A percentile compares a stretch with the other conserved stretches of the same genome.
Conservation (phyloP, 2,888 invertebrate species). For the Crossocerus cetratus region DNA sequence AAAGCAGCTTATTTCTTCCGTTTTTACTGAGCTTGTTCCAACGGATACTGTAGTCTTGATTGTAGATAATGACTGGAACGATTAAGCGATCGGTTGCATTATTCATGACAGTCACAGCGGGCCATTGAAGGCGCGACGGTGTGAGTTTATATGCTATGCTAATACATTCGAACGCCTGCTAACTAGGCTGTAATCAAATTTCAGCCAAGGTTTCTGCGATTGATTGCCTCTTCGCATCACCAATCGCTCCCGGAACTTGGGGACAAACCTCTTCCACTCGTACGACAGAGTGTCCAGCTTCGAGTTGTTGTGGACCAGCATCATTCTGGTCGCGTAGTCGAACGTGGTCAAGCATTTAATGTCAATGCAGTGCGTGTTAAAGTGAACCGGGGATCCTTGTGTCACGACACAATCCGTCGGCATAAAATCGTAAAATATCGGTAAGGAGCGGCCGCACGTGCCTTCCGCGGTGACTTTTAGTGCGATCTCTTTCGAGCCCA, state of each 20-base stretch:
- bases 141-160: no score
- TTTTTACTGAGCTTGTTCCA: no score
- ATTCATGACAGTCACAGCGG: no score
- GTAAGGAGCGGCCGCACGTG: background rate
- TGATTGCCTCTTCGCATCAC: no score
- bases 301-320: slow-evolving; percentile 75
- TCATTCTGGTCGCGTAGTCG: slow-evolving; percentile 67
- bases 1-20: no score
- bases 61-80: slow-evolving; percentile 57
- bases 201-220: no score
- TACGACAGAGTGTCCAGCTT: slow-evolving; percentile 70
- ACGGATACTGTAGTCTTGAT: no score
- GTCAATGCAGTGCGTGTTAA: slow-evolving; percentile 72
- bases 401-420: background rate
- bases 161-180: no score
- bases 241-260: background rate
- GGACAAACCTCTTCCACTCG: slow-evolving; percentile 72
- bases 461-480: slow-evolving; percentile 37
- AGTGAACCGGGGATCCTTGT: slow-evolving; percentile 52
- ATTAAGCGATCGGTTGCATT: background rate
- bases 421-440: slow-evolving; percentile 11
- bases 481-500: slow-evolving; percentile 35
- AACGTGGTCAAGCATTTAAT: slow-evolving; percentile 69
- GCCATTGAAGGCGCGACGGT: no score
- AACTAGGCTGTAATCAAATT: no score